Base-by-base conservation (phyloP, 1,140 invertebrate species). In the Drosophila albomicans region DNA sequence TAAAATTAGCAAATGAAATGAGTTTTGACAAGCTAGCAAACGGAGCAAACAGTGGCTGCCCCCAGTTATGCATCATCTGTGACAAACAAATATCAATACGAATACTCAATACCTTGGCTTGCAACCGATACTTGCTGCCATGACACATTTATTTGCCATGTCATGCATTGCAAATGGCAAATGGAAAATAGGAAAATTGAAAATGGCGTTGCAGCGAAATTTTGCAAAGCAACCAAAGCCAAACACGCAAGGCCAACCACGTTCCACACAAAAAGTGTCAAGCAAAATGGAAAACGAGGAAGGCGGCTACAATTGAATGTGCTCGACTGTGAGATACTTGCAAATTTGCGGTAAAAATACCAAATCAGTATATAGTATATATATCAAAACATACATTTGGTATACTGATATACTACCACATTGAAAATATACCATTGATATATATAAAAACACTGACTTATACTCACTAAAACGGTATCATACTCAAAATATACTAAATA, bases 1-100 rank as follows among this genome's bases (percentile, higher is more conserved):
- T 86, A 75, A 85, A 85, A 85, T 82, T 87, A 82, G 79, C 82
- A 71, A 82, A 52, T 57, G 52, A 75, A 81, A 68, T 75, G 75
- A 65, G 68, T 66, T 25, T 72, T 69, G 70, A 63, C 54, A 62
- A 52, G 20, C 28, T 38, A 25, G 32, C 32, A 5, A 32, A 8
- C 32, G 5, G 35, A 38, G 35, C 41, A 43, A 54, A 71, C 74
- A 61, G 74, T 56, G 32, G 48, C 52, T 46, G 71, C 38, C 20
- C 20, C 20, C 67, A 85, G 81, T 58, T 78, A 61, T 61, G 13
- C 65, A 74, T 68, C 79, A 77, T 46, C 54, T 57, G 32, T 28
- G 28, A 25, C 8, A 61, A 15, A 20, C 15, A 62, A 70, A 51
- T 73, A 75, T 70, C 64, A 63, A 80, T 66, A 62, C 46, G 11